phyloP scores from a whole-genome alignment of 2,113 vertebrate genomes.

The Pelodiscus sinensis region DNA sequence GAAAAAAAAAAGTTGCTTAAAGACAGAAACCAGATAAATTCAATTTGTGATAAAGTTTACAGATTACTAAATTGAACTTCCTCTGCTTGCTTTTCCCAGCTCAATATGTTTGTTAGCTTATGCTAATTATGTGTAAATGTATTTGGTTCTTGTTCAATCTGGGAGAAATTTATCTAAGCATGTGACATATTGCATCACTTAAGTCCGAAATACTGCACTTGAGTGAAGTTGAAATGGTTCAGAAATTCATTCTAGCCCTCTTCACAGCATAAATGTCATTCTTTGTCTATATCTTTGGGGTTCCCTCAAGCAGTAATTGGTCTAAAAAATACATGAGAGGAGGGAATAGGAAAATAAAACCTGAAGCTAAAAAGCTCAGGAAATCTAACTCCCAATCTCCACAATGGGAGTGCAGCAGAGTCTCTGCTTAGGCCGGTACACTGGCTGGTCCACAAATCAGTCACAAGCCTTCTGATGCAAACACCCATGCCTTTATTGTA shows the following conservation, averaged over 20 bases:
- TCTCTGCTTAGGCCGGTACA: too few species aligned
- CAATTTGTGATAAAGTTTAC: neutral
- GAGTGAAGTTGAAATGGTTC: neutral
- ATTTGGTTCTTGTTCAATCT: neutral
- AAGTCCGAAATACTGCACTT: neutral
- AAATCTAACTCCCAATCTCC: neutral
- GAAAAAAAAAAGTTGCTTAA: constrained; percentile 6
- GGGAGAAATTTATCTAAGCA: neutral
- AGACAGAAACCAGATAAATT: neutral
- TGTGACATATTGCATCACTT: neutral
- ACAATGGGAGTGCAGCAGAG: too few species aligned
- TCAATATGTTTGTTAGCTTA: neutral
- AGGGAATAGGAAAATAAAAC: neutral
- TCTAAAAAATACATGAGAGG: constrained; percentile 1
- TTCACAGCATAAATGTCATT: neutral
- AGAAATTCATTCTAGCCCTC: neutral
- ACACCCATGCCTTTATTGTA: too few species aligned
- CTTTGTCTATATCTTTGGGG: neutral
- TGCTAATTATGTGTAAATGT: neutral
- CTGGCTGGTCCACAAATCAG: too few species aligned
- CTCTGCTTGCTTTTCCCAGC: neutral
- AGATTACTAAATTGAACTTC: constrained; percentile 5
- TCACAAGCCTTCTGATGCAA: too few species aligned
- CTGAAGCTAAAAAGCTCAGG: neutral
- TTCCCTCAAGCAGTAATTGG: neutral